Base-by-base conservation (phyloP, 2,888 invertebrate species). In the Ferdinandea cuprea region DNA sequence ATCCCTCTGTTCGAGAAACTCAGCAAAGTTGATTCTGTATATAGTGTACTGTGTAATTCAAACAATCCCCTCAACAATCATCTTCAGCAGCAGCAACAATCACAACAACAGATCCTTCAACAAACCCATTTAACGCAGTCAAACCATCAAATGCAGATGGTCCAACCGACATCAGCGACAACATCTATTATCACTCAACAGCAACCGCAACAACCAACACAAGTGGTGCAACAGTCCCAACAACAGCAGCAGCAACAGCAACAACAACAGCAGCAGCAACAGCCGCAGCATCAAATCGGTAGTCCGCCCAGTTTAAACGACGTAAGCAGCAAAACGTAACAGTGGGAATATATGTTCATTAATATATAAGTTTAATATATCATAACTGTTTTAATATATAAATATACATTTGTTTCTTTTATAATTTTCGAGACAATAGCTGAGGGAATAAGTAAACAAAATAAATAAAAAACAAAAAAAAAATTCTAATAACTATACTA, bases 1-100 rank as follows among this genome's bases (percentile, higher is more conserved):
- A 96, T 99, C 91, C 99, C 99, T 88, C 97, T 99, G 92, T 97
- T 99, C 92, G 99, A 99, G 92, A 96, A 97, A 91, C 93, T 99
- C 88, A 97, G 98, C 92, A 97, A 96, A 93, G 97, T 97, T 90
- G 98, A 99, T 92, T 97, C 97, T 93, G 98, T 99, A 87, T 99
- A 98, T 93, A 96, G 96, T 91, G 96, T 97, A 92, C 92, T 98
- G 91, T 96, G 97, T 90, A 97, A 97, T 93, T 96, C 96, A 87
- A 96, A 96, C 92, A 96, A 96, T 91, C 96, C 96, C 83, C 90
- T 93, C 83, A 92, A 92, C 86, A 89, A 88, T 87, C 86, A 85
- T 59, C 79, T 85, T 35, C 77, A 79, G 28, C 77, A 77, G 66
- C 80, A 85, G 37, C 85, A 86, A 46, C 86, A 86, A 32, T 88